Conservation (phyloP, 2,113 vertebrate species). For the Eretmochelys imbricata region DNA sequence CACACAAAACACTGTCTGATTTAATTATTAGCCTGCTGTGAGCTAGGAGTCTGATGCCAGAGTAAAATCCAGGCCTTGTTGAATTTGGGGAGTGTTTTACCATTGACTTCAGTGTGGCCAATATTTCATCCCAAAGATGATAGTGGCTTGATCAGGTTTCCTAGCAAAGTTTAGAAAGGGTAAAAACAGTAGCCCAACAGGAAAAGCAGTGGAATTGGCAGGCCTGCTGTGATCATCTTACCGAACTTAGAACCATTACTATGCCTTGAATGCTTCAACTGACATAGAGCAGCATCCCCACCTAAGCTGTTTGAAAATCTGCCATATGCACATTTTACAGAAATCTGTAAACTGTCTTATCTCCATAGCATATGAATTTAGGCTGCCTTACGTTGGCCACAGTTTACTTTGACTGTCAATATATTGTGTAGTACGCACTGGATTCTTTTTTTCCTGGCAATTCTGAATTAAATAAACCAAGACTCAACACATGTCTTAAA, state of each 20-base stretch:
- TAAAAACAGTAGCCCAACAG: neutral
- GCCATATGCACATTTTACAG: neutral
- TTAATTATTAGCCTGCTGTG: neutral
- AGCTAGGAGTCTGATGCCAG: neutral
- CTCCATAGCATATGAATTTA: neutral
- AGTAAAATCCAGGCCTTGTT: rapidly evolving
- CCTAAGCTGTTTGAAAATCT: neutral
- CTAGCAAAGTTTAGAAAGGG: neutral
- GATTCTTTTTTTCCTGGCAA: slow-evolving; percentile 59
- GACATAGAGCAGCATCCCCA: rapidly evolving
- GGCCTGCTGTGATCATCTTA: neutral
- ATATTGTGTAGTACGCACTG: slow-evolving; percentile 61
- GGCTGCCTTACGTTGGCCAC: neutral
- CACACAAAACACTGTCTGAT: neutral
- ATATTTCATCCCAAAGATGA: neutral
- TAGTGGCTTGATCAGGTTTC: neutral
- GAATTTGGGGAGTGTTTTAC: neutral
- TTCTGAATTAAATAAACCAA: slow-evolving; percentile 83
- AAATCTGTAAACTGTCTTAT: neutral
- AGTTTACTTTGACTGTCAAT: slow-evolving; percentile 65
- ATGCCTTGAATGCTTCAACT: rapidly evolving
- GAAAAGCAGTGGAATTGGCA: neutral
- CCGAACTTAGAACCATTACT: rapidly evolving
- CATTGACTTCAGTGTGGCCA: neutral
- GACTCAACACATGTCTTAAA: slow-evolving; percentile 79